Percentiles rank a stretch among this genome's conserved stretches.
Evolutionary conservation across 2,113 vertebrate genomes (phyloP).

Genomic region (Motacilla alba): DNA sequence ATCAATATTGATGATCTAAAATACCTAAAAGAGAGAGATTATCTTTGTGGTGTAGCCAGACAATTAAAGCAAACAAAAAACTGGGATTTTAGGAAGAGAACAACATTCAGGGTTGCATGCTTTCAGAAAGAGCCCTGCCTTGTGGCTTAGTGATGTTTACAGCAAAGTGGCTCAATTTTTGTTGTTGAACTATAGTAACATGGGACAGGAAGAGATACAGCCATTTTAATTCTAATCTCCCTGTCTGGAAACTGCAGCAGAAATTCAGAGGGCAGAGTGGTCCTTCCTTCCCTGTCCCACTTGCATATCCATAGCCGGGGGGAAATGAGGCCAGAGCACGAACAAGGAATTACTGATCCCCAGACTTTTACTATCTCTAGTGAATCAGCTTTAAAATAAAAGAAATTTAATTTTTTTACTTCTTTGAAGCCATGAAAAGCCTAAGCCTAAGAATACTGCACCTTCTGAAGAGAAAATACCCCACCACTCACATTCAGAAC

Average conservation of each 20-base stretch:
- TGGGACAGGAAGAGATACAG: background rate
- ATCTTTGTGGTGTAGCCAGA: background rate
- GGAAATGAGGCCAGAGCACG: background rate
- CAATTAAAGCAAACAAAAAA: background rate
- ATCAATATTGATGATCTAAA: background rate
- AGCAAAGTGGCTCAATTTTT: background rate
- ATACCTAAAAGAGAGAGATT: background rate
- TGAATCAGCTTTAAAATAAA: background rate
- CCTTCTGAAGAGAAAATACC: background rate
- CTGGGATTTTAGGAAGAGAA: background rate
- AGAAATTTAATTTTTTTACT: background rate
- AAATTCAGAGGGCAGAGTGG: background rate
- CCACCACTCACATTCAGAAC: background rate
- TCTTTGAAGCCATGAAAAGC: background rate
- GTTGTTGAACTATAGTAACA: background rate
- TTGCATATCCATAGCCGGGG: background rate
- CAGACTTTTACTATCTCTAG: background rate
- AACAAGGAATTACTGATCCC: background rate
- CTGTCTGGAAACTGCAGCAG: background rate
- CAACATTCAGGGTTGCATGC: rapidly evolving
- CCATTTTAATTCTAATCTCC: background rate
- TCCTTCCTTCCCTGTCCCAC: background rate
- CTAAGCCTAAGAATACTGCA: background rate
- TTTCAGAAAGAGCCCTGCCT: background rate
- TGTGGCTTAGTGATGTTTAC: background rate